phyloP scores from a whole-genome alignment of 2,113 vertebrate species.

The Pterocles orientalis region DNA sequence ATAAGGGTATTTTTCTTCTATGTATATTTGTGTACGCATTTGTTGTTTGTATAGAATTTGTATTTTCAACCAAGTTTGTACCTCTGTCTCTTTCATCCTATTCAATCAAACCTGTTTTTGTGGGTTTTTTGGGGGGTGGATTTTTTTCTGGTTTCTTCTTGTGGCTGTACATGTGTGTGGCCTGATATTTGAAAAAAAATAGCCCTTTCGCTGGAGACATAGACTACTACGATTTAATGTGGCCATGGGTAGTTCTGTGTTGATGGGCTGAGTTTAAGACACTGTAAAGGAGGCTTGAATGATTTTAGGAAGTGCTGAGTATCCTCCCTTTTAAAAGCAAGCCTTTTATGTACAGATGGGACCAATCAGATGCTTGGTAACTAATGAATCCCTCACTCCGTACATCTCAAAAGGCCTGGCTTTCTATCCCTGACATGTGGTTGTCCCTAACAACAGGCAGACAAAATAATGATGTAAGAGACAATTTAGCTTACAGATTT shows the following conservation, averaged over 20 bases:
- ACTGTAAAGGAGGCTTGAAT: not conserved
- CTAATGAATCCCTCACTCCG: not conserved
- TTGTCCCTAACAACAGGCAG: not conserved
- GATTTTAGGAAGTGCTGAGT: not conserved
- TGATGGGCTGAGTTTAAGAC: not conserved
- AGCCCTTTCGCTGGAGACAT: not conserved
- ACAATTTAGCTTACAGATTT: not conserved
- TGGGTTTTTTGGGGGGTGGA: not conserved
- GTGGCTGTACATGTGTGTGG: not conserved
- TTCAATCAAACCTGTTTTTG: not conserved
- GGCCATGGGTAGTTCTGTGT: not conserved
- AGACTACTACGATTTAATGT: not conserved
- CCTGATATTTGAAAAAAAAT: not conserved
- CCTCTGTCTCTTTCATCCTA: not conserved
- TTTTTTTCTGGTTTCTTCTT: not conserved
- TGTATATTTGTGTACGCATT: not conserved
- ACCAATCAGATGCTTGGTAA: not conserved
- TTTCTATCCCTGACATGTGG: not conserved
- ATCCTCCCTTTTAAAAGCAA: not conserved
- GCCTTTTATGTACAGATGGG: not conserved
- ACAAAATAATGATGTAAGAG: not conserved
- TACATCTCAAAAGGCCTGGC: not conserved
- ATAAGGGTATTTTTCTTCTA: not conserved
- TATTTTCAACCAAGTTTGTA: not conserved
- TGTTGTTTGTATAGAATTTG: not conserved